A percentile compares a stretch with the other conserved stretches of the same genome.
Evolutionary conservation across 2,113 vertebrate species (phyloP).

Genomic region (Gadus macrocephalus): DNA sequence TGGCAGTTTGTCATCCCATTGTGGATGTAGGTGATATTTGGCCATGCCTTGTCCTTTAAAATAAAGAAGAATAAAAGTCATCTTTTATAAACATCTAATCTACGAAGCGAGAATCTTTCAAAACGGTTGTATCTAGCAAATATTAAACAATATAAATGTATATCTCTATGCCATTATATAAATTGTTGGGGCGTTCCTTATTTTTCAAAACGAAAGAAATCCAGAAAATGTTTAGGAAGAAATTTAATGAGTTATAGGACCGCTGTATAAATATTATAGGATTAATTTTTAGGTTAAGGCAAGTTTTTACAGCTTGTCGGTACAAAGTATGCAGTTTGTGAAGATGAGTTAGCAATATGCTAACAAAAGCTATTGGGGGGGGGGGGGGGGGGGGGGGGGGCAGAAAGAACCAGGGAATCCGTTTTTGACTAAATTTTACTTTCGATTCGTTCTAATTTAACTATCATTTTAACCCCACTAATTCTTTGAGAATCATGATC

Average conservation of each 20-base stretch:
- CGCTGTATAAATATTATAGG: neutral
- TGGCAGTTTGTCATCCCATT: too few relatives aligned
- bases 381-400: neutral
- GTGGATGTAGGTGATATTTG: too few relatives aligned
- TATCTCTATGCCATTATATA: constrained; percentile 7
- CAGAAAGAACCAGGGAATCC: constrained; percentile 35
- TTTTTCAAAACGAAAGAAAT: constrained; percentile 31
- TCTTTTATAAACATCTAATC: constrained; percentile 12
- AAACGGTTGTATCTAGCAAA: constrained; percentile 25
- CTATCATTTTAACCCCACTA: neutral
- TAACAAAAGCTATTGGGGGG: constrained; percentile 3
- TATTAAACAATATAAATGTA: constrained; percentile 16
- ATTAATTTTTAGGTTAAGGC: neutral
- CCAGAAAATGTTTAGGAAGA: neutral
- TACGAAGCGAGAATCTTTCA: constrained; percentile 16
- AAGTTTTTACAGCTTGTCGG: too few relatives aligned
- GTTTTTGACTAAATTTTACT: constrained; percentile 30
- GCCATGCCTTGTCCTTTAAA: too few relatives aligned
- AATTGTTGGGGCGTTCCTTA: constrained; percentile 34
- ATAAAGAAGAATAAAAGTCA: too few relatives aligned
- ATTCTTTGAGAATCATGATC: constrained; percentile 15
- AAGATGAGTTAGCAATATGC: neutral
- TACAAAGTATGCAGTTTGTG: neutral
- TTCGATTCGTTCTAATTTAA: constrained; percentile 26
- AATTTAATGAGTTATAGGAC: neutral